Conservation (phyloP, 2,888 invertebrate species). For the Drosophila parthenogenetica region DNA sequence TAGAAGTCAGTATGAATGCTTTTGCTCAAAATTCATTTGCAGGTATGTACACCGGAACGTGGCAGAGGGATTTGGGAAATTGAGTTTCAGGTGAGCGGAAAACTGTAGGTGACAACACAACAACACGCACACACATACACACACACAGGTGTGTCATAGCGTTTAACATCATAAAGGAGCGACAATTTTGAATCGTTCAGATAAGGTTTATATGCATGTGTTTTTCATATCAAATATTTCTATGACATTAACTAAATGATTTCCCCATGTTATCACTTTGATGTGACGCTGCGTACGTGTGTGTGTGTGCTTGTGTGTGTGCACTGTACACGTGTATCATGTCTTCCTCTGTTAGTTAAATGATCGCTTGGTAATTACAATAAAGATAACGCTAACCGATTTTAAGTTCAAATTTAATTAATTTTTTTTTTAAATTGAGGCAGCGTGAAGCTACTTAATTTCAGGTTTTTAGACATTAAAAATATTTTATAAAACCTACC, state of each 20-base stretch:
- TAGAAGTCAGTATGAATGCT: slow-evolving; percentile 30
- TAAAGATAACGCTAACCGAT: not conserved
- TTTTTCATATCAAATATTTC: slow-evolving; percentile 1
- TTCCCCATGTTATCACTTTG: slow-evolving; percentile 10
- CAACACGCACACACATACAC: not conserved
- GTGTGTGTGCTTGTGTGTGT: not conserved
- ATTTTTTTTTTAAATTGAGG: not conserved
- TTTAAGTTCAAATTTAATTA: not conserved
- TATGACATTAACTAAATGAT: slow-evolving; percentile 20
- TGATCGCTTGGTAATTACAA: slow-evolving; percentile 1
- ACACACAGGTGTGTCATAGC: too few relatives aligned
- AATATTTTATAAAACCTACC: too few relatives aligned
- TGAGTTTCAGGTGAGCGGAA: slow-evolving; percentile 58
- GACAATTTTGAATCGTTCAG: slow-evolving; percentile 55
- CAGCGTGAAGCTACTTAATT: too few relatives aligned
- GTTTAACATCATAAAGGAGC: slow-evolving; percentile 48
- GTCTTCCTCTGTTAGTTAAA: slow-evolving; percentile 5
- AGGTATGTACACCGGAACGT: slow-evolving; percentile 43
- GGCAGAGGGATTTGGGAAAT: slow-evolving; percentile 54
- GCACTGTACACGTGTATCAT: not conserved
- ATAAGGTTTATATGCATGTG: slow-evolving; percentile 37
- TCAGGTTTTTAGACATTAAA: too few relatives aligned
- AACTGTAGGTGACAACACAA: slow-evolving; percentile 29
- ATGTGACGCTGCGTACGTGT: too few relatives aligned
- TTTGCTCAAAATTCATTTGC: slow-evolving; percentile 51